Evolutionary conservation across 1,140 invertebrate genomes (phyloP).

Genomic region (Euura lappo): DNA sequence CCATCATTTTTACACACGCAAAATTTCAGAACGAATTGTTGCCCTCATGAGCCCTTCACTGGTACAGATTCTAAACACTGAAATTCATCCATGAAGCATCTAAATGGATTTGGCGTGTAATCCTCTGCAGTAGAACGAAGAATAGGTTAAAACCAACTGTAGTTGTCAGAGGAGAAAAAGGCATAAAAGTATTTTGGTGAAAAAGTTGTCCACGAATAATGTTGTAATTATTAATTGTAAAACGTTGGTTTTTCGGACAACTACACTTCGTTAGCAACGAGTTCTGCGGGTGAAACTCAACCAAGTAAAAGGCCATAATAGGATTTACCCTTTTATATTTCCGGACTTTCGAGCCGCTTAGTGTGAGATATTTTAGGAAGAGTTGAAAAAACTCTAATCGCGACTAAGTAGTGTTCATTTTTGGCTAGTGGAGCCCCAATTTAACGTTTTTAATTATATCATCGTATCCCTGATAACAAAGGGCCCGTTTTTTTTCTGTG

Average conservation of each 20-base stretch:
- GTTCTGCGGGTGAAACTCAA: neutral
- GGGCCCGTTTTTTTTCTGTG: neutral
- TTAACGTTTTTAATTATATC: neutral
- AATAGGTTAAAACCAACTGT: too few species aligned
- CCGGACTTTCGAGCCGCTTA: conserved; percentile 9
- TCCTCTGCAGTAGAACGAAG: too few species aligned
- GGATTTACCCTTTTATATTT: neutral
- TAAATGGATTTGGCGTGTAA: too few species aligned
- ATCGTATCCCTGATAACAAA: conserved; percentile 1
- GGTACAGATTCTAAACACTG: too few species aligned
- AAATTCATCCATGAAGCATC: too few species aligned
- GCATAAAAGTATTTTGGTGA: too few species aligned
- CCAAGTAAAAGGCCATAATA: neutral
- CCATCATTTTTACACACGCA: too few species aligned
- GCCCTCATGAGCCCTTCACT: too few species aligned
- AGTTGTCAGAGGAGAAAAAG: too few species aligned
- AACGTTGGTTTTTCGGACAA: neutral
- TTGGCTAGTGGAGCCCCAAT: neutral
- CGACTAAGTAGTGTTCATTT: conserved; percentile 9
- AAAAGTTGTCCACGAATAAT: too few species aligned
- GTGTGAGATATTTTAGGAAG: conserved; percentile 2
- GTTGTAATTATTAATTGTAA: too few species aligned
- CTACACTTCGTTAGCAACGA: neutral
- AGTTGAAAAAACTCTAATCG: neutral
- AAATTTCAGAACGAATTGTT: too few species aligned